Conservation (phyloP, 1,140 invertebrate genomes). For the Macrocentrus cingulum region DNA sequence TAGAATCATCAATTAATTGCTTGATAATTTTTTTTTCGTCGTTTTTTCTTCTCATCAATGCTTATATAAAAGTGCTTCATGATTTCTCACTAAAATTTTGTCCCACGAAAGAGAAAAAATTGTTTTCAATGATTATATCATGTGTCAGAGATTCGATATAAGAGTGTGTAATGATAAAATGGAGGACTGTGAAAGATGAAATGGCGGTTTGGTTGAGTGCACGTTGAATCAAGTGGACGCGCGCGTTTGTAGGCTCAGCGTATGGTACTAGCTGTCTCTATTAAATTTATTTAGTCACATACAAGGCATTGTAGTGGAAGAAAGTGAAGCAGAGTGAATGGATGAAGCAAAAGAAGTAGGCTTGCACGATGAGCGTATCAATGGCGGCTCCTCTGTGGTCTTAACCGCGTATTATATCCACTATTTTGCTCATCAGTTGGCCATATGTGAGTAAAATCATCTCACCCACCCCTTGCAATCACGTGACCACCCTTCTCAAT, state of each 20-base stretch:
- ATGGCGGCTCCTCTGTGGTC: conserved; percentile 48
- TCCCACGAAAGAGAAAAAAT: too few species aligned
- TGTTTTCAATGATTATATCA: too few species aligned
- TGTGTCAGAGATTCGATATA: too few species aligned
- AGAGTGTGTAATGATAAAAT: too few species aligned
- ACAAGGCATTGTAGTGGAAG: not conserved
- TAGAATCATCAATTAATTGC: too few species aligned
- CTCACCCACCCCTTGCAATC: conserved; percentile 5
- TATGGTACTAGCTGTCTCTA: not conserved
- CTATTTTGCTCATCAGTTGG: conserved; percentile 11
- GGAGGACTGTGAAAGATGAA: too few species aligned
- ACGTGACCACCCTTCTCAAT: conserved; percentile 17
- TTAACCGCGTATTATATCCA: conserved; percentile 15
- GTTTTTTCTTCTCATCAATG: too few species aligned
- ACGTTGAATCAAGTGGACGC: too few species aligned
- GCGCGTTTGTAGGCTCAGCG: too few species aligned
- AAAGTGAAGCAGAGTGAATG: not conserved
- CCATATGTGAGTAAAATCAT: conserved; percentile 21
- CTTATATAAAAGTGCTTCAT: too few species aligned
- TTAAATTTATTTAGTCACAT: not conserved
- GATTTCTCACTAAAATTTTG: too few species aligned
- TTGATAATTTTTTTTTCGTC: too few species aligned
- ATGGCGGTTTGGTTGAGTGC: not conserved
- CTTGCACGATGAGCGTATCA: conserved; percentile 47
- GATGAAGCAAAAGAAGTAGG: conserved; percentile 13